phyloP scores from a whole-genome alignment of 1,140 invertebrate species.

The Tetraneura akinire region DNA sequence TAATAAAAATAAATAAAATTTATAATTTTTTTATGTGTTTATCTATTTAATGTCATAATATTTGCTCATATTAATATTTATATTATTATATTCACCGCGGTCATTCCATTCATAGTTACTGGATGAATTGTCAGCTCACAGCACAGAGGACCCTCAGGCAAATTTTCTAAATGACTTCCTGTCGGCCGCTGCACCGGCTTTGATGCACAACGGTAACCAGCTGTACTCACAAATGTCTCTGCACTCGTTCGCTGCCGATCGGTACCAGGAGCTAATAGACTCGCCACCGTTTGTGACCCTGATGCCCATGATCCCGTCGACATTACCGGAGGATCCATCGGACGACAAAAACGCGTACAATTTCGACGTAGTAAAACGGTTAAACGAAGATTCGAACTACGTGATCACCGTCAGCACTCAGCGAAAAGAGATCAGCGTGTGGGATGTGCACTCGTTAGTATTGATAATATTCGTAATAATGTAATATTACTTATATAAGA shows the following conservation, averaged over 20 bases:
- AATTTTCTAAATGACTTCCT: conserved; percentile 18
- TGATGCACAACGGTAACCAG: conserved; percentile 40
- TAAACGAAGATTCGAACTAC: conserved; percentile 62
- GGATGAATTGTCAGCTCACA: neutral
- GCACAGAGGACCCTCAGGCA: conserved; percentile 2
- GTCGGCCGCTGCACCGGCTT: neutral
- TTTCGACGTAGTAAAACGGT: conserved; percentile 46
- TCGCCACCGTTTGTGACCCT: conserved; percentile 19
- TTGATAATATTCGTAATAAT: no score
- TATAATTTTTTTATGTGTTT: no score
- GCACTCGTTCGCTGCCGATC: neutral
- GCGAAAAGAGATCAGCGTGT: conserved; percentile 76
- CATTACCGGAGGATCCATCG: neutral
- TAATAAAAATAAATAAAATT: no score
- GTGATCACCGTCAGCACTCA: conserved; percentile 73
- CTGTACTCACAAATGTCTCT: conserved; percentile 38
- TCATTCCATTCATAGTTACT: neutral
- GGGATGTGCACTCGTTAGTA: conserved; percentile 69
- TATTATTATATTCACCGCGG: neutral
- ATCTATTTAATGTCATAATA: no score
- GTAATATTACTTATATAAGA: no score
- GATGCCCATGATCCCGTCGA: neutral
- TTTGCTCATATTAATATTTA: no score
- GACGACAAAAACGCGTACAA: neutral
- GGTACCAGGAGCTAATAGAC: neutral